Evolutionary conservation across 2,113 vertebrate genomes (phyloP).

Genomic region (Peucedramus taeniatus): DNA sequence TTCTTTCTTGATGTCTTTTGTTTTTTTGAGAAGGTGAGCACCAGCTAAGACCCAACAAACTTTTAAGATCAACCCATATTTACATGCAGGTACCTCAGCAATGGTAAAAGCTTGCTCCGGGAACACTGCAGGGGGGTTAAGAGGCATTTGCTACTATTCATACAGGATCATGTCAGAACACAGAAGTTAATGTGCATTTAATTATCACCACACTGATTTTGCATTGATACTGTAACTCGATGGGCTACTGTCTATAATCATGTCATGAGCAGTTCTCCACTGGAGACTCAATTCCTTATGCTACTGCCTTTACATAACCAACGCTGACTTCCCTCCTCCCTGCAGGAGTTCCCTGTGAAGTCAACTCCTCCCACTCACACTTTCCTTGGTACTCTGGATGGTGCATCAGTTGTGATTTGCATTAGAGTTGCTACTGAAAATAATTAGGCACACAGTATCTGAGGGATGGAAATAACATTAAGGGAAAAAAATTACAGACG

Average conservation of each 20-base stretch:
- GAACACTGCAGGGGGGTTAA: not conserved
- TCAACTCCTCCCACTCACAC: not conserved
- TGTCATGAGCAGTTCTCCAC: rapidly evolving
- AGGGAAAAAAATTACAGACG: not conserved
- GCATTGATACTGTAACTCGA: not conserved
- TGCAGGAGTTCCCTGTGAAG: not conserved
- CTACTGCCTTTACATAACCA: not conserved
- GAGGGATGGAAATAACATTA: not conserved
- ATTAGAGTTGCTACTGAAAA: not conserved
- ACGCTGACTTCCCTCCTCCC: not conserved
- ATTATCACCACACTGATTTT: not conserved
- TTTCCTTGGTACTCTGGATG: not conserved
- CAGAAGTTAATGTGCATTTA: not conserved
- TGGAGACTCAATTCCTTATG: not conserved
- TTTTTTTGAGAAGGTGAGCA: not conserved
- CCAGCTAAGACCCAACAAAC: not conserved
- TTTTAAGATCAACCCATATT: not conserved
- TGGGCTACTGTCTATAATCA: not conserved
- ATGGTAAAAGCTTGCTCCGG: not conserved
- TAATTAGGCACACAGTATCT: not conserved
- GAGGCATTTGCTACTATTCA: not conserved
- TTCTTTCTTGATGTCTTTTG: not conserved
- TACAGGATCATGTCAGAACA: not conserved
- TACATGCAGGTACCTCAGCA: not conserved
- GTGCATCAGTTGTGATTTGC: not conserved